Percentiles rank a stretch among this genome's conserved stretches.
These are phyloP conservation scores for Rhadina sibilatrix DNA, from an alignment of 2,113 vertebrate genomes.

Conservation along the genomic window DNA sequence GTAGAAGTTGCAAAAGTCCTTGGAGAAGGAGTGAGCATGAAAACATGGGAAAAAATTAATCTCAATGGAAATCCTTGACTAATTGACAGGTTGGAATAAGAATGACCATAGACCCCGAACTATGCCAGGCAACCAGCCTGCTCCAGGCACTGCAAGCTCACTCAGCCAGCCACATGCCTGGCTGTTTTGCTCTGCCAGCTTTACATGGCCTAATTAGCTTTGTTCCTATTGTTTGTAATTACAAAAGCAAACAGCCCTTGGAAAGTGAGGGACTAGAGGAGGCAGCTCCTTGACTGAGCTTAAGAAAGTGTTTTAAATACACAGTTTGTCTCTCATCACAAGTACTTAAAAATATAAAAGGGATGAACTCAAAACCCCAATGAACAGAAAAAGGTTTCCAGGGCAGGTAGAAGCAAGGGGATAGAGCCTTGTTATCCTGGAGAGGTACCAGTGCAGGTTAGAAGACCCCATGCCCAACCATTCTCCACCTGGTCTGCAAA, in stretches of 20 bases:
- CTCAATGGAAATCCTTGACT: slow-evolving; percentile 59
- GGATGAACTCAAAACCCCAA: not conserved
- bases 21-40: not conserved
- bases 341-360: not conserved
- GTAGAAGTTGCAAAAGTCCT: not conserved
- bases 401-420: not conserved
- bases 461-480: not conserved
- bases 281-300: slow-evolving; percentile 15
- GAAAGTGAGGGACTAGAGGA: not conserved
- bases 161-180: slow-evolving; percentile 52
- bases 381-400: not conserved
- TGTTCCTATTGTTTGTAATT: slow-evolving; percentile 54
- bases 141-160: slow-evolving; percentile 56
- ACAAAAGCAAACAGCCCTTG: slow-evolving; percentile 38
- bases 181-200: slow-evolving; percentile 54
- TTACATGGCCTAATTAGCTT: slow-evolving; percentile 54
- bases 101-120: slow-evolving; percentile 33
- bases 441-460: not conserved
- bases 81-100: slow-evolving; percentile 58
- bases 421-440: not conserved
- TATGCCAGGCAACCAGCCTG: slow-evolving; percentile 58
- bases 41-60: slow-evolving; percentile 64
- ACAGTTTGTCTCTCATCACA: not conserved
- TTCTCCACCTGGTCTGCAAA: not conserved
- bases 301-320: not conserved